Evolutionary conservation across 2,797 vertebrate genomes (phyloP).

Genomic region (Iguana delicatissima): DNA sequence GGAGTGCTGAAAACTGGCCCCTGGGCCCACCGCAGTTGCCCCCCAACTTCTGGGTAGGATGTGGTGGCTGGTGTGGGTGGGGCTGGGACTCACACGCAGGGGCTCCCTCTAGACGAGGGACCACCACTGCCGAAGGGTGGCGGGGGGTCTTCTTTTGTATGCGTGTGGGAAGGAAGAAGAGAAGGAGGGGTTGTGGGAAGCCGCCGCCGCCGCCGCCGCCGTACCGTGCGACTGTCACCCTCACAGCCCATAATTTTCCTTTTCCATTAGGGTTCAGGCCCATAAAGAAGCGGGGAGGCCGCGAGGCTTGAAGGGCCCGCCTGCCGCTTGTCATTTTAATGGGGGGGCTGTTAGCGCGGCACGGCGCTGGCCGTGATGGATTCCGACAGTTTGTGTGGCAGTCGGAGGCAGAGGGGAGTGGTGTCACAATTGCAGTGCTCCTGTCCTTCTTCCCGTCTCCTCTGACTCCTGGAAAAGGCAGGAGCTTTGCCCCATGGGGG

Average conservation of each 20-base stretch:
- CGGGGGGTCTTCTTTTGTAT: too few species aligned
- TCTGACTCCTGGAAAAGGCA: neutral
- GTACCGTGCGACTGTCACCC: neutral
- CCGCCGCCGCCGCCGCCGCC: accelerated
- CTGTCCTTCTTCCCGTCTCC: neutral
- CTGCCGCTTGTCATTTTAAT: neutral
- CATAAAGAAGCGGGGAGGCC: slow-evolving; percentile 5
- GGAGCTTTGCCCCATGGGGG: neutral
- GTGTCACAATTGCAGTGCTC: too few species aligned
- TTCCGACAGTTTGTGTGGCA: accelerated
- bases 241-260: neutral
- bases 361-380: neutral
- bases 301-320: neutral
- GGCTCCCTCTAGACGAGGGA: too few species aligned
- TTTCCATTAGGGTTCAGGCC: slow-evolving; percentile 3
- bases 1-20: too few species aligned
- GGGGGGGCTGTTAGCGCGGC: neutral
- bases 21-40: too few species aligned
- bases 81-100: too few species aligned
- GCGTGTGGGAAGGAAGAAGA: too few species aligned
- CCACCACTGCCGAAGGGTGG: too few species aligned
- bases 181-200: neutral
- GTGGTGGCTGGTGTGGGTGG: too few species aligned
- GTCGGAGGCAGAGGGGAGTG: neutral
- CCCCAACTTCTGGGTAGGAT: too few species aligned